These are phyloP conservation scores for Apotomis betuletana DNA, from an alignment of 2,888 invertebrate genomes.

Conservation along the genomic window DNA sequence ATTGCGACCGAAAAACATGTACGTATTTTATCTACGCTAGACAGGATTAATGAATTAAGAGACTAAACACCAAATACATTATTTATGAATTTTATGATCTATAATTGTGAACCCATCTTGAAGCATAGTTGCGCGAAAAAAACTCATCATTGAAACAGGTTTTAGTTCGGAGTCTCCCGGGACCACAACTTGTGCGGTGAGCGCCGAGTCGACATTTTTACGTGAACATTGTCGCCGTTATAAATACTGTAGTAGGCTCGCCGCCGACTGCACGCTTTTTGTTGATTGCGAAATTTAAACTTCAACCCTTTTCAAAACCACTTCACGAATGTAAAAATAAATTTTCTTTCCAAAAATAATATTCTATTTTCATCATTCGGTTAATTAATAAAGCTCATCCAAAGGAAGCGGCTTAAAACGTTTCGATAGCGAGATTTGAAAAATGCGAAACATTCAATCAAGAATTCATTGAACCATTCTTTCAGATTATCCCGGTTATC, in stretches of 20 bases:
- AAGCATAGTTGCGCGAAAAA: constrained; percentile 49
- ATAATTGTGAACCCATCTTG: constrained; percentile 47
- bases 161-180: constrained; percentile 32
- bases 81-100: constrained; percentile 5
- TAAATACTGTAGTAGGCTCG: constrained; percentile 41
- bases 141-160: constrained; percentile 38
- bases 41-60: neutral
- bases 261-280: constrained; percentile 21
- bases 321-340: constrained; percentile 5
- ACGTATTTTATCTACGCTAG: no score
- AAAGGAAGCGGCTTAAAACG: constrained; percentile 14
- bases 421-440: constrained; percentile 32
- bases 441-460: constrained; percentile 56
- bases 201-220: constrained; percentile 39
- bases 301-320: constrained; percentile 6
- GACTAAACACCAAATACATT: neutral
- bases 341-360: constrained; percentile 1
- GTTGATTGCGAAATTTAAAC: constrained; percentile 27
- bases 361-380: constrained; percentile 10
- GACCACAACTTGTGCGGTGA: constrained; percentile 35
- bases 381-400: constrained; percentile 19
- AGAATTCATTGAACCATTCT: constrained; percentile 64
- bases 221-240: constrained; percentile 40
- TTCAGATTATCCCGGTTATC: constrained; percentile 59
- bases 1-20: no score